Base-by-base conservation (phyloP, 2,113 vertebrate genomes). In the Trematomus loennbergii region DNA sequence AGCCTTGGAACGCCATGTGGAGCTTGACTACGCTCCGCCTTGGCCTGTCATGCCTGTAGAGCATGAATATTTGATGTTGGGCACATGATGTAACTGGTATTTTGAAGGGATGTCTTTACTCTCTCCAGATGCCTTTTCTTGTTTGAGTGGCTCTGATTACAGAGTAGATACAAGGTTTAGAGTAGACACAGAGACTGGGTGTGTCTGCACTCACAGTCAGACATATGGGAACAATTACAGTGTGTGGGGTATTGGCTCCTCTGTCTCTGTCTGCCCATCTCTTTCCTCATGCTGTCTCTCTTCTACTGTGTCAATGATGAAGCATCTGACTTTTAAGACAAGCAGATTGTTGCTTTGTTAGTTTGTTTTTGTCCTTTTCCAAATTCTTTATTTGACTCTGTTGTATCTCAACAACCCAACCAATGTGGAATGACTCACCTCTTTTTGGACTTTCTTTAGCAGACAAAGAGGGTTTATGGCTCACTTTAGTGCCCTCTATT, bases 141-240 rank as follows among this genome's bases (percentile, higher is more conserved):
- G 78, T 82, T 62, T 64, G 72, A 77, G 74, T 88, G 82, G 54
- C 70, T 88, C 72, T 92, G 90, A 90, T 92, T 92, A 94, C 89
- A 93, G 89, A 88, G 89, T 29, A 87, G 87, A 88, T 82, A 65
- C 46, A 74, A 77, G 70, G 75, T 72, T 85, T 53, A 53, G 82
- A 83, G 79, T 36, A 82, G 65, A 86, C 76, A 55, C 54, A 78
- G 79, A 88, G 82, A 55, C 87, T 67, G 82, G 90, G 89, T 78
- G 90, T 93, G 90, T 70, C 89, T 75, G 63, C 61, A 22, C 83
- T 87, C 86, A 18, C 25, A 65, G 60, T 64, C 66, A 64, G 59
- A 87, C 89, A 79, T 81, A 91, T 89, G 87, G 88, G 75, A 89
- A 84, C 87, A 89, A 89, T 92, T 94, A 90, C 80, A 79, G 73